Conservation (phyloP, 2,113 vertebrate species). For the Seriola dumerili region DNA sequence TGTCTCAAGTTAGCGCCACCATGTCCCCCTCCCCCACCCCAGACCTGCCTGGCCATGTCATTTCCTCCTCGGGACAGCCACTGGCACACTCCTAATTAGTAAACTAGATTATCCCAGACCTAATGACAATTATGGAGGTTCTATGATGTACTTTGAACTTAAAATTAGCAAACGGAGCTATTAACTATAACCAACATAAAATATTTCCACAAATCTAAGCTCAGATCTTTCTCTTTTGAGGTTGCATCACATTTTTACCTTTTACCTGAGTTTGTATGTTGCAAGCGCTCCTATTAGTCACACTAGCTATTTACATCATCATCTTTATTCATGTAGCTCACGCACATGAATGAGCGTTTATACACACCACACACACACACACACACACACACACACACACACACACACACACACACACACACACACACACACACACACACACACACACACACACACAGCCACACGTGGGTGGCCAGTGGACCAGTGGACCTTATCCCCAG, state of each 20-base stretch:
- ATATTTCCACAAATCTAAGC: conserved; percentile 6
- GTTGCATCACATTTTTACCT: conserved; percentile 6
- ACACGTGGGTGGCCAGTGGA: conserved; percentile 73
- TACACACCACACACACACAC: conserved; percentile 54
- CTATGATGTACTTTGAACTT: conserved; percentile 72
- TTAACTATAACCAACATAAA: not conserved
- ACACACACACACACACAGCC: conserved; percentile 45
- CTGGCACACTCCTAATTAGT: conserved; percentile 73
- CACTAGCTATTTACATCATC: conserved; percentile 15
- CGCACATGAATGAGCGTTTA: conserved; percentile 57
- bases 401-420: conserved; percentile 38
- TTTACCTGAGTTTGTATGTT: not conserved
- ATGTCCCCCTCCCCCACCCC: conserved; percentile 47
- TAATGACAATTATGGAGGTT: conserved; percentile 67
- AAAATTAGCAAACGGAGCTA: conserved; percentile 41
- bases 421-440: conserved; percentile 54
- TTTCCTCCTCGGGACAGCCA: conserved; percentile 75
- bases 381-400: conserved; percentile 55
- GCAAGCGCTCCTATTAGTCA: not conserved
- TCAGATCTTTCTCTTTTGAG: not conserved
- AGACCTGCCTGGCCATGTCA: conserved; percentile 63
- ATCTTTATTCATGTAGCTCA: conserved; percentile 47
- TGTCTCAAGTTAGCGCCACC: conserved; percentile 65
- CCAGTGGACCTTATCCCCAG: conserved; percentile 56
- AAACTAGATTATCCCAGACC: conserved; percentile 73